phyloP scores from a whole-genome alignment of 2,113 vertebrate genomes.

The Rhinogobius similis region DNA sequence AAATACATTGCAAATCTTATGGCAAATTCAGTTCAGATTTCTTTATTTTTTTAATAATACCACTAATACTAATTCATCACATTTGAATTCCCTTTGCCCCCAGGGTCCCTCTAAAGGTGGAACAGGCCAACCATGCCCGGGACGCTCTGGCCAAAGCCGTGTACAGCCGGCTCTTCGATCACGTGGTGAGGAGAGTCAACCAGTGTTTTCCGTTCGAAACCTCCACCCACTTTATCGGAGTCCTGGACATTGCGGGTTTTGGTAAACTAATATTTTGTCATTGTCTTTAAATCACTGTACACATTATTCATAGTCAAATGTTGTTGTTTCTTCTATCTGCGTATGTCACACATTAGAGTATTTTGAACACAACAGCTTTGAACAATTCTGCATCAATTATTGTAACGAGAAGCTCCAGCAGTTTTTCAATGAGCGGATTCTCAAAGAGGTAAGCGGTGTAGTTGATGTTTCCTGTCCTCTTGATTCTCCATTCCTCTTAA shows the following conservation, averaged over 20 bases:
- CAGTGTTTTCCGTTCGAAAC: conserved; percentile 95
- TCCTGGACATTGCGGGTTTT: conserved; percentile 97
- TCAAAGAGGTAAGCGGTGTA: conserved; percentile 90
- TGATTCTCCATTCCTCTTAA: background rate
- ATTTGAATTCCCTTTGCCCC: conserved; percentile 35
- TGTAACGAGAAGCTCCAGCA: conserved; percentile 99
- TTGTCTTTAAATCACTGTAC: conserved; percentile 12
- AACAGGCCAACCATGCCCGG: conserved; percentile 95
- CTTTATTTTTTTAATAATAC: too few relatives aligned
- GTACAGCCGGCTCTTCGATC: conserved; percentile 96
- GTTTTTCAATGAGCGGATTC: conserved; percentile 98
- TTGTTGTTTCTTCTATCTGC: conserved; percentile 60
- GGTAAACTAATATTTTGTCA: conserved; percentile 76
- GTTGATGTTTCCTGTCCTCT: background rate
- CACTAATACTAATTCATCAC: background rate
- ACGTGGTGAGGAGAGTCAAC: conserved; percentile 95
- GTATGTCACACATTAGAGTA: conserved; percentile 83
- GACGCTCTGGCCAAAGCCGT: conserved; percentile 97
- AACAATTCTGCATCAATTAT: conserved; percentile 99
- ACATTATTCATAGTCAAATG: conserved; percentile 46
- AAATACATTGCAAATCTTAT: too few relatives aligned
- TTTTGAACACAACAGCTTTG: conserved; percentile 99
- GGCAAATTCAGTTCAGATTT: too few relatives aligned
- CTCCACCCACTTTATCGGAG: conserved; percentile 94
- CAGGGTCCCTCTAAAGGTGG: conserved; percentile 97